These are phyloP conservation scores for Catocala nupta DNA, from an alignment of 2,888 invertebrate species.

Conservation along the genomic window DNA sequence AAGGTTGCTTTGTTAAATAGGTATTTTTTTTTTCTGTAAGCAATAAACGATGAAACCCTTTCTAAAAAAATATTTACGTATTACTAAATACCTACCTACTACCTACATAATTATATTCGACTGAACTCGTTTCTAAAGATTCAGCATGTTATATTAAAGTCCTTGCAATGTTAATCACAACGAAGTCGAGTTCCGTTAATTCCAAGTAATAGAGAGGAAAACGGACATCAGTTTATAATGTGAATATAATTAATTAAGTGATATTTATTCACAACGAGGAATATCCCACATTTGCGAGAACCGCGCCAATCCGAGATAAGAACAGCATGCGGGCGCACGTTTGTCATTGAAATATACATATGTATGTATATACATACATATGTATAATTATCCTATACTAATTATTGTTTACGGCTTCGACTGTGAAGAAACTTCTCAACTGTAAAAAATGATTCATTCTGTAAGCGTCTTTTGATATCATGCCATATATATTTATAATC, in stretches of 20 bases:
- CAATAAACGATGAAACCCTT: too few species aligned
- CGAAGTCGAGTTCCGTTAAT: constrained; percentile 23
- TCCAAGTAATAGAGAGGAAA: constrained; percentile 47
- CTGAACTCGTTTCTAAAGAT: neutral
- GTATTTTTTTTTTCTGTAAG: too few species aligned
- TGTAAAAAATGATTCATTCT: neutral
- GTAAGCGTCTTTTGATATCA: too few species aligned
- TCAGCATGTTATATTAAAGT: neutral
- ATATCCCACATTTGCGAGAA: constrained; percentile 39
- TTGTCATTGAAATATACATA: constrained; percentile 12
- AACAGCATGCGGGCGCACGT: constrained; percentile 9
- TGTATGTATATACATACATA: neutral
- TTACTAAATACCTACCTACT: neutral
- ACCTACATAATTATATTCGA: neutral
- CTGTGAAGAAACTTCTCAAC: neutral
- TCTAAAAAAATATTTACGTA: too few species aligned
- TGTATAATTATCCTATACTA: neutral
- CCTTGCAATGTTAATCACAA: constrained; percentile 13
- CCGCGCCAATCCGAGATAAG: constrained; percentile 34
- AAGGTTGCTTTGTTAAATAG: too few species aligned
- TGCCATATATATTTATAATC: too few species aligned
- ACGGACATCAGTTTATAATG: constrained; percentile 35
- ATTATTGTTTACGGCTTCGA: too few species aligned
- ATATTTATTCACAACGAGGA: constrained; percentile 32
- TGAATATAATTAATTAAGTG: constrained; percentile 29